Evolutionary conservation across 2,797 vertebrate species (phyloP), one percentile per base, ranked within the genome.

Genomic region (Tenualosa thibaudeaui): DNA sequence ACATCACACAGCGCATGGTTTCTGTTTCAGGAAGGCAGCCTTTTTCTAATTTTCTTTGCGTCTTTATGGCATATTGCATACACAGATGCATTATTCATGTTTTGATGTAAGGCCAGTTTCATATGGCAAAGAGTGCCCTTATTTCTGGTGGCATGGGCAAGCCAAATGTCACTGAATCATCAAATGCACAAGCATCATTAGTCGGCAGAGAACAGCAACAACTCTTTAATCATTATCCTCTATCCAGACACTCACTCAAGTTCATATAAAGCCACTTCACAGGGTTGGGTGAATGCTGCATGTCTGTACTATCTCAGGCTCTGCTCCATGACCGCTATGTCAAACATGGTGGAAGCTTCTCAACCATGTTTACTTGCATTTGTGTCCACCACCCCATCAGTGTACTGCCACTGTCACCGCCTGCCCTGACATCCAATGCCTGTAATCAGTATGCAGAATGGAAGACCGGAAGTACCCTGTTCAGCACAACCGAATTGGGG

Each of bases 391-490:
- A 75, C 68, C 37, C 37, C 31, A 43, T 43, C 68, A 43, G 68
- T 3, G 15, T 5, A 17, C 5, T 75, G 31, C 13, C 5, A 75
- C 68, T 43, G 68, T 43, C 31, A 43, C 13, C 19, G 13, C 13
- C 15, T 15, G 54, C 19, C 54, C 54, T 56, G 13, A 43, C 68
- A 40, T 75, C 68, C 68, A 75, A 43, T 37, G 37, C 37, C 37
- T 75, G 68, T 22, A 75, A 75, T 75, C 37, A 43, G 68, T 43
- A 75, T 75, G 68, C 68, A 40, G 31, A 75, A 40, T 43, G 37
- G 68, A 15, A 75, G 4, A 13, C 68, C 68, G 68, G 68, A 75
- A 75, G 68, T 75, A 43, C 37, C 68, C 68, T 6, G 68, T 75
- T 75, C 62, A 68, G 62, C 62, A 68, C 58, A 62, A 26, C 24